phyloP scores from a whole-genome alignment of 2,888 invertebrate species.

The Leptothorax acervorum region DNA sequence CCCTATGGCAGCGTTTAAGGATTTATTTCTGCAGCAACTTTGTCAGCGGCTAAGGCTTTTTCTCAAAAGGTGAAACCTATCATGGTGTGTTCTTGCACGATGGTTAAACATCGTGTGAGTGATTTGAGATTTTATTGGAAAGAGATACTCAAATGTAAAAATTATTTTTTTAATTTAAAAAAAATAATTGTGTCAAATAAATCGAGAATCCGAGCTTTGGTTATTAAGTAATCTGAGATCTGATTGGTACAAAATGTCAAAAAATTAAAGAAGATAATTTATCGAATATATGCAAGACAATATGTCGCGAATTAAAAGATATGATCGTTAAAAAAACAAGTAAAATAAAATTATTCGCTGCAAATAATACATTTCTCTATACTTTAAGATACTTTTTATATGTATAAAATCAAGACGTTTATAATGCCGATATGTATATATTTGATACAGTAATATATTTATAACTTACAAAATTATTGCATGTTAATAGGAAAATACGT shows the following conservation, averaged over 20 bases:
- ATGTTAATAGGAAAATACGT: constrained; percentile 9
- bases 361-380: not conserved
- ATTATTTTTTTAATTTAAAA: not conserved
- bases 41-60: not conserved
- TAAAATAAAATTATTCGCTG: not conserved
- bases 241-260: not conserved
- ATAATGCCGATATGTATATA: constrained; percentile 9
- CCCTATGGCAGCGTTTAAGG: constrained; percentile 46
- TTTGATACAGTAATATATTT: constrained; percentile 30
- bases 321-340: not conserved
- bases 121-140: not conserved
- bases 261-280: not conserved
- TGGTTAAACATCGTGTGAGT: not conserved
- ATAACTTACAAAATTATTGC: not conserved
- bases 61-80: constrained; percentile 5
- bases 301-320: not conserved
- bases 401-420: not conserved
- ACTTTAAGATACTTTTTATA: not conserved
- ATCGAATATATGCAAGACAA: not conserved
- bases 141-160: not conserved
- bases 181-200: not conserved
- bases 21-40: constrained; percentile 34
- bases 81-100: not conserved
- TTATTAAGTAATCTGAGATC: not conserved
- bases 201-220: not conserved